Conservation (phyloP, 2,113 vertebrate genomes). For the Mesoclemmys tuberculata region DNA sequence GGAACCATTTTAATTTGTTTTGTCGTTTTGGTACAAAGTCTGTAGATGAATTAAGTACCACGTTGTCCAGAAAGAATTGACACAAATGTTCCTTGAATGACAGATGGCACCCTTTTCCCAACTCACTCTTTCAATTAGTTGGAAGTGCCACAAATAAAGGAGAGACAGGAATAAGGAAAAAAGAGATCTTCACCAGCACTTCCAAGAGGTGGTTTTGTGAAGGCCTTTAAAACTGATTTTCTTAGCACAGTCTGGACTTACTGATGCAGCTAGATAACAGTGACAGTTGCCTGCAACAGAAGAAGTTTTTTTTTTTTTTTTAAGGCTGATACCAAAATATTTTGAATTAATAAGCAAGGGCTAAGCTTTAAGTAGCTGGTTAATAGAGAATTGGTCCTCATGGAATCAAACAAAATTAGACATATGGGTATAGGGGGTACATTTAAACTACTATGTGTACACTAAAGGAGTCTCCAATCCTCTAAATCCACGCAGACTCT, state of each 20-base stretch:
- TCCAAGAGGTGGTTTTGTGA: not conserved
- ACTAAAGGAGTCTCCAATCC: not conserved
- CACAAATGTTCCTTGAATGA: not conserved
- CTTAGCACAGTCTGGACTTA: not conserved
- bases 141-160: not conserved
- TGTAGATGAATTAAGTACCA: not conserved
- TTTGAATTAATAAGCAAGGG: not conserved
- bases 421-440: not conserved
- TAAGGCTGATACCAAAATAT: not conserved
- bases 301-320: not conserved
- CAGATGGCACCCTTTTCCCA: too few species aligned
- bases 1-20: rapidly evolving
- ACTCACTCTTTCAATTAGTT: not conserved
- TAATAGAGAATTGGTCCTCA: not conserved
- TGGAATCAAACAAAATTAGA: not conserved
- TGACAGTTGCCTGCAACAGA: not conserved
- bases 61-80: not conserved
- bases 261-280: not conserved
- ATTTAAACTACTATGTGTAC: not conserved
- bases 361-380: not conserved
- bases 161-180: not conserved
- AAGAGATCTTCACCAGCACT: not conserved
- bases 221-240: not conserved
- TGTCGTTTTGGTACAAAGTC: not conserved
- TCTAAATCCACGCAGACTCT: not conserved